Evolutionary conservation across 2,797 vertebrate species (phyloP), one percentile per base, ranked within the genome.

Genomic region (Notoglanidium macrostoma): DNA sequence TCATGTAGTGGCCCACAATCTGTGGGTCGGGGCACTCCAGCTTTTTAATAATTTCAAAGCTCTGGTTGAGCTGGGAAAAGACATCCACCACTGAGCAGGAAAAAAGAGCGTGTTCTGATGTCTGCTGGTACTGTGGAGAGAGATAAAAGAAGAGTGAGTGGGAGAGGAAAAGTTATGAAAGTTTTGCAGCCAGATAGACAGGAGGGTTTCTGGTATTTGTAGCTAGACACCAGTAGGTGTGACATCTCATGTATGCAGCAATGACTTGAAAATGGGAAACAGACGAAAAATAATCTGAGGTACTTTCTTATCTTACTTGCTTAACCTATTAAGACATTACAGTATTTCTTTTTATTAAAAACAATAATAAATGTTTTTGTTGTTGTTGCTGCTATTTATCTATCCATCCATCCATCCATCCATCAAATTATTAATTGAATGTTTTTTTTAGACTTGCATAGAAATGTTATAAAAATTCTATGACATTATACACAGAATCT

Each of bases 41-140:
- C 90, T 99, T 99, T 92, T 98, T 97, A 94, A 99, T 98, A 93
- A 99, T 99, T 93, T 99, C 98, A 1, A 99, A 99, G 94, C 98
- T 99, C 96, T 99, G 98, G 94, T 99, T 99, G 91, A 99, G 98
- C 92, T 99, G 98, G 49, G 98, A 99, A 93, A 99, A 99, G 87
- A 99, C 98, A 0, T 99, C 98, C 92, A 99, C 98, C 91, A 99
- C 98, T 0, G 98, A 99, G 91, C 98, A 99, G 87, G 98, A 99
- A 95, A 99, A 99, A 5, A 99, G 96, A 0, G 98, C 98, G 0
- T 99, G 98, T 89, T 99, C 98, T 0, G 98, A 99, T 0, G 98
- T 99, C 92, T 98, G 98, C 94, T 99, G 98, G 95, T 98, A 99
- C 98, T 99, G 95, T 78, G 35, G 85, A 29, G 84, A 55, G 5